Base-by-base conservation (phyloP, 2,113 vertebrate genomes). In the Python bivittatus region DNA sequence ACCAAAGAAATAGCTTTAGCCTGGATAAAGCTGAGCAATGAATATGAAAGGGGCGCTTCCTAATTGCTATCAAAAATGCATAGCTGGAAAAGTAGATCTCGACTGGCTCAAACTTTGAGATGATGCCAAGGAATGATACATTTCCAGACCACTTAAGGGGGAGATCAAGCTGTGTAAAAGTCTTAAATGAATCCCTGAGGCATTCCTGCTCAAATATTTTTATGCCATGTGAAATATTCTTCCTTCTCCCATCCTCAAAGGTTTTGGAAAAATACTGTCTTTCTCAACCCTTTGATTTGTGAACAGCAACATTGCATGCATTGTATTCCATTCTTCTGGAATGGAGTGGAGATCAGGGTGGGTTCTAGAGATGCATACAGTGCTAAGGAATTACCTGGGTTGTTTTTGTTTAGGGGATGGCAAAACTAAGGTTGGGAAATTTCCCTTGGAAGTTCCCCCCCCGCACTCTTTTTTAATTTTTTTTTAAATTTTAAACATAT, bases 161-260 rank as follows among this genome's bases (percentile, higher is more conserved):
- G 56, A 92, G 84, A 94, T 94, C 25, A 86, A 88, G 64, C 68
- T 84, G 92, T 85, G 84, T 56, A 88, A 54, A 1, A 52, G 33
- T 84, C 90, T 79, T 94, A 90, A 88, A 90, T 2, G 12, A 92
- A 44, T 93, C 86, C 88, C 33, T 52, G 92, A 95, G 93, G 91
- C 6, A 29, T 52, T 85, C 44, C 44, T 11, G 0, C 38, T 90
- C 87, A 79, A 13, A 94, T 89, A 38, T 0, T 0, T 95, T 23
- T 84, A 13, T 11, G 23, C 88, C 54, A 48, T 93, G 68, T 52
- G 92, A 94, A 92, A 6, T 27, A 88, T 48, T 87, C 33, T 27
- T 57, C 90, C n/a, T 38, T 13, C 29, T 61, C n/a, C 64, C 44
- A 52, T 27, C 8, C 44, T 2, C 22, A 85, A 52, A 79, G 33